These are phyloP conservation scores for Trichosurus vulpecula DNA, from an alignment of 2,797 vertebrate genomes.

Conservation along the genomic window DNA sequence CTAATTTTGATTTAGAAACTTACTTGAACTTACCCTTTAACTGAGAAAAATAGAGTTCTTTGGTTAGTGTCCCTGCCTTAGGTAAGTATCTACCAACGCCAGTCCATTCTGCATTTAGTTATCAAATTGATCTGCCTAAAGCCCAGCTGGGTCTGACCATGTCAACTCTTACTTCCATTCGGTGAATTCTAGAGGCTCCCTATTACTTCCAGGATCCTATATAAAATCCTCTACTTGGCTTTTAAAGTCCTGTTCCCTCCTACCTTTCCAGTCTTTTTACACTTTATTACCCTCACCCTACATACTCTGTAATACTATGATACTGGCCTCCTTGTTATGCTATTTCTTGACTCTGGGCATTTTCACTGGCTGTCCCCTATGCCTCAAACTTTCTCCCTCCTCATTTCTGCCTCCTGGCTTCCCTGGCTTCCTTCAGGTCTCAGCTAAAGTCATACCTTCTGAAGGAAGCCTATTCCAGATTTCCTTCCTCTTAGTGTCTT, in stretches of 20 bases:
- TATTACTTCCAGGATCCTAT: neutral
- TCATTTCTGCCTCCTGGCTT: neutral
- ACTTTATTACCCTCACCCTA: neutral
- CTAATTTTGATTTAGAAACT: neutral
- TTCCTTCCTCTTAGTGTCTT: neutral
- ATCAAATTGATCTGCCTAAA: neutral
- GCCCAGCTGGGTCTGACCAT: neutral
- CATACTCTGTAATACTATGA: neutral
- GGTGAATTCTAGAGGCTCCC: neutral
- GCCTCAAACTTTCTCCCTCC: neutral
- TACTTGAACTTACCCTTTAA: neutral
- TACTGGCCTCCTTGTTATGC: neutral
- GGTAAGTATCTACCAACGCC: neutral
- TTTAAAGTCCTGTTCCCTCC: neutral
- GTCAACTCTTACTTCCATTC: neutral
- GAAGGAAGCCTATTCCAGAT: neutral
- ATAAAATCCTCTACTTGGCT: neutral
- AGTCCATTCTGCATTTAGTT: neutral
- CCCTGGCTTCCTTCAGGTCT: neutral
- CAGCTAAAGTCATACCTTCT: neutral
- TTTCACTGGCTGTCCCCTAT: neutral
- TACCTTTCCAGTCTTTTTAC: neutral
- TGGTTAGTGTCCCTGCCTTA: neutral
- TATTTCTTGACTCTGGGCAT: neutral
- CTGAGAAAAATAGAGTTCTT: neutral